Evolutionary conservation across 2,888 invertebrate genomes (phyloP), one percentile per base, ranked within the genome.

Genomic region (Xanthia icteritia): DNA sequence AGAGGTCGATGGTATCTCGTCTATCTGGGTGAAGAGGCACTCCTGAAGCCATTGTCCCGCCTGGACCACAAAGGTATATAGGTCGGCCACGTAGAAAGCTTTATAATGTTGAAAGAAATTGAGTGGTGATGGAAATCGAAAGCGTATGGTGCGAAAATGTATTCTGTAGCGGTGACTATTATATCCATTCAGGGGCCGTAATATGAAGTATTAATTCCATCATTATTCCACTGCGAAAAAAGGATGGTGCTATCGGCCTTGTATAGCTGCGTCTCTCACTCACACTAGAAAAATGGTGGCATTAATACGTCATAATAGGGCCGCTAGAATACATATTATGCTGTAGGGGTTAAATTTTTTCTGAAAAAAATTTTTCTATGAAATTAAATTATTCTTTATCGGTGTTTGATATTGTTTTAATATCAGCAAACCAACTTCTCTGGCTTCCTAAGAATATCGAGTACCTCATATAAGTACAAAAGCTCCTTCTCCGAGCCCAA

Each of bases 11-110:
- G 88, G 85, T 90, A 89, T 90, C 91, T 84, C 89, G 72, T 58
- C 66, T 84, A 93, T 92, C 89, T 93, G 85, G 94, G 94, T 94
- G 93, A 92, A 94, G 94, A 89, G 92, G 83, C 90, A 86, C 92
- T 93, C 86, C 86, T 88, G 74, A 71, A 79, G 78, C 86, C 89
- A 91, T 92, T 92, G 92, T 92, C 89, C 82, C 87, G 87, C 89
- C 84, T 89, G 86, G 82, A 77, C 84, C 81, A 89, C 89, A 89
- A 89, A 89, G 90, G 76, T 83, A 77, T 86, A 79, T 84, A 85
- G 88, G 88, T 74, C 88, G 83, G 61, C 45, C 20, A 60, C 31
- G 48, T 60, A 74, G 39, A 27, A 77, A 75, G 51, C 68, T 76
- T 70, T 79, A 86, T 31, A 31, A 71, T 79, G 86, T n/a, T 60